Evolutionary conservation across 2,113 vertebrate species (phyloP).

Genomic region (Ceyx margarethae): DNA sequence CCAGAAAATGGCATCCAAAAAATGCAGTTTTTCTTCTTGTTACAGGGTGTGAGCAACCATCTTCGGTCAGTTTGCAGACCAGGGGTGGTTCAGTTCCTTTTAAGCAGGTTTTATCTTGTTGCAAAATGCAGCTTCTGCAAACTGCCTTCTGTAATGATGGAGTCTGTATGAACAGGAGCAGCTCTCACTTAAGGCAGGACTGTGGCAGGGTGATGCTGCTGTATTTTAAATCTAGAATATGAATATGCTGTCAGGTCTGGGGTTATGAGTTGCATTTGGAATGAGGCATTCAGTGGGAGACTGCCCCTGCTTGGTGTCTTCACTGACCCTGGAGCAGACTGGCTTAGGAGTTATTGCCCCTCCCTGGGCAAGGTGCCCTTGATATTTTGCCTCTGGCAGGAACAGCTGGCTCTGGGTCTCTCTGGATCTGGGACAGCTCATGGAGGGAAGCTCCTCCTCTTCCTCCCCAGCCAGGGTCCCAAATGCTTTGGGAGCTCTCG

Average conservation of each 20-base stretch:
- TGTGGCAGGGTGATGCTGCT: background rate
- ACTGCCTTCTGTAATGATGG: background rate
- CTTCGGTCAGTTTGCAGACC: background rate
- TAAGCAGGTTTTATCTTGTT: background rate
- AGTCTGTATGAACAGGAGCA: accelerated
- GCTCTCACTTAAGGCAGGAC: background rate
- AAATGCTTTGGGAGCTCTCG: background rate
- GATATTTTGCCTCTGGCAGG: background rate
- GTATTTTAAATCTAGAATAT: background rate
- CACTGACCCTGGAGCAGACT: background rate
- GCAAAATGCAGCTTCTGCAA: background rate
- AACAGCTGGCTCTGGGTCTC: background rate
- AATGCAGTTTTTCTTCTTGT: background rate
- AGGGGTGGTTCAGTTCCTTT: background rate
- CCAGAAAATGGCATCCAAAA: background rate
- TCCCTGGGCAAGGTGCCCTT: background rate
- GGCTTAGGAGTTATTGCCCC: background rate
- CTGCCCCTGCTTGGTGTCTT: background rate
- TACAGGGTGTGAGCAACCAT: background rate
- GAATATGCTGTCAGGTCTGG: background rate
- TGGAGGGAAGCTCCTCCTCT: background rate
- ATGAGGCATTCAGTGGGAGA: background rate
- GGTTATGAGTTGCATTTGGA: background rate
- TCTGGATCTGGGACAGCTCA: background rate
- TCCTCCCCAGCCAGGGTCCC: background rate